Base-by-base conservation (phyloP, 2,797 vertebrate species). In the Danio jaintianensis region DNA sequence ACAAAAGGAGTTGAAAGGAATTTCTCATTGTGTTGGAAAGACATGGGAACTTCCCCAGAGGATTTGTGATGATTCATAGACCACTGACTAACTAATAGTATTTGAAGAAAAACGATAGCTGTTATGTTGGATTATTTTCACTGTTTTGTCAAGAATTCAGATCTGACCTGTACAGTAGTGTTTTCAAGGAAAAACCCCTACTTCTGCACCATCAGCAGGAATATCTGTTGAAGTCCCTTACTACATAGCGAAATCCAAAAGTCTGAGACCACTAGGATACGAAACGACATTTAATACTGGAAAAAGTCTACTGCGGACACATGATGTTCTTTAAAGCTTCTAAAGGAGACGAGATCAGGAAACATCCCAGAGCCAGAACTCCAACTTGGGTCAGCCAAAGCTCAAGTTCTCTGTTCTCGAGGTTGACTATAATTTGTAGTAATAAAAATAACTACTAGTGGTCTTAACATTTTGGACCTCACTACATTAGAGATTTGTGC, bases 21-120 rank as follows among this genome's bases (percentile, higher is more conserved):
- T 79, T 79, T 62, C 47, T 71, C 47, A 29, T 29, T 42, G 36
- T 70, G 67, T 78, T 38, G 53, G 43, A 45, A 56, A 29, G 74
- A 53, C 61, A 38, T 76, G 50, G 13, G 55, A 52, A 79, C n/a
- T 61, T 77, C 38, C 74, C 53, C 10, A 38, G 61, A 67, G 58
- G 58, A 71, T 43, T 18, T 71, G 12, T 29, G 15, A 63, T 63
- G 62, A 70, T 77, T 55, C 55, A 70, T 63, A 64, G 62, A 22
- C 42, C 29, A 38, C 42, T 75, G 64, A 55, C 55, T 68, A 38
- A 72, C 13, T 29, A 75, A 69, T 22, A 62, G 8, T 67, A 29
- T 43, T 53, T 48, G 69, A 58, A 47, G 61, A 38, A 59, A 61
- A 52, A 58, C 18, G 7, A 45, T 61, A 61, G 10, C 16, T 48